Evolutionary conservation across 2,113 vertebrate genomes (phyloP).

Genomic region (Cyanistes caeruleus): DNA sequence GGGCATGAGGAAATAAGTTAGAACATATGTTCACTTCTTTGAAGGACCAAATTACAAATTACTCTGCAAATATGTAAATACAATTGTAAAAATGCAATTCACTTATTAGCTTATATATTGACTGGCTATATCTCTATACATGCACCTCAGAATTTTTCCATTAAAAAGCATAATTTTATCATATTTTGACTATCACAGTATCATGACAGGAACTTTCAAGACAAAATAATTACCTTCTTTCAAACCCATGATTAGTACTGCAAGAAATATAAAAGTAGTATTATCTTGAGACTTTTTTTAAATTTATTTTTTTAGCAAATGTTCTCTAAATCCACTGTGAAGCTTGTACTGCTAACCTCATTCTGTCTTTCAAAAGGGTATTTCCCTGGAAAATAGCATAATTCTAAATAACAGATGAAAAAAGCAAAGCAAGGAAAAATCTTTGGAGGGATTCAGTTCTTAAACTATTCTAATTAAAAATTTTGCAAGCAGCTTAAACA

Average conservation of each 20-base stretch:
- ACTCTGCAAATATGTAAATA: not conserved
- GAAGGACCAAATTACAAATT: not conserved
- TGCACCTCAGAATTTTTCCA: not conserved
- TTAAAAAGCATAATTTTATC: not conserved
- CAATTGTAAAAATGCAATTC: not conserved
- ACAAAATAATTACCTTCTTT: not conserved
- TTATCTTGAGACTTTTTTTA: not conserved
- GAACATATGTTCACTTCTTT: not conserved
- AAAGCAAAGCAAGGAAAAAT: not conserved
- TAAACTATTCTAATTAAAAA: slow-evolving; percentile 9
- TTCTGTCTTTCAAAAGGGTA: slow-evolving; percentile 49
- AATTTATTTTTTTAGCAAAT: not conserved
- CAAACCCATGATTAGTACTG: not conserved
- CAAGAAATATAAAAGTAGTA: not conserved
- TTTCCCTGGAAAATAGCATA: slow-evolving; percentile 47
- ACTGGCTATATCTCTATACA: not conserved
- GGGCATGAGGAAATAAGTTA: not conserved
- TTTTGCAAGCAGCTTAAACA: slow-evolving; percentile 16
- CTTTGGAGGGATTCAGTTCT: slow-evolving; percentile 23
- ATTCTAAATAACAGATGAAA: slow-evolving; percentile 20
- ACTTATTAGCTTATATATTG: not conserved
- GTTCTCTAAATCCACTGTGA: not conserved
- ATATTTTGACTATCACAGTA: not conserved
- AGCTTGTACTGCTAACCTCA: slow-evolving; percentile 30
- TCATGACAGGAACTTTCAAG: not conserved